These are phyloP conservation scores for Cichladusa arquata DNA, from an alignment of 2,113 vertebrate genomes.

Conservation along the genomic window DNA sequence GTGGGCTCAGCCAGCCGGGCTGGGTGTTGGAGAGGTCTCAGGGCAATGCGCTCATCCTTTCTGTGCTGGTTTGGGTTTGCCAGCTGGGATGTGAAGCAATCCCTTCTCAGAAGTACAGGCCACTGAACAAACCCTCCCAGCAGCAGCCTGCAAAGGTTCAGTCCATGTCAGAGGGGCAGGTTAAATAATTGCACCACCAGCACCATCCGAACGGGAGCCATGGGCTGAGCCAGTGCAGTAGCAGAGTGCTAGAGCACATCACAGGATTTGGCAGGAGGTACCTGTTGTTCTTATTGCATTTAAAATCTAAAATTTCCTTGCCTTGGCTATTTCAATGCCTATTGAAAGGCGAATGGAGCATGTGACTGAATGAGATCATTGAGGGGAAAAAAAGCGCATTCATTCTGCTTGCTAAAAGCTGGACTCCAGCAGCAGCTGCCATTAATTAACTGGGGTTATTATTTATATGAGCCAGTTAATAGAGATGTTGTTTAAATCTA, in stretches of 20 bases:
- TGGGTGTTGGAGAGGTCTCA: neutral
- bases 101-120: neutral
- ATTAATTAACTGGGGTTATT: slow-evolving; percentile 44
- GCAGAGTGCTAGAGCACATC: neutral
- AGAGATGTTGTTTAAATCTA: slow-evolving; percentile 11
- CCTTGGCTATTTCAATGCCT: neutral
- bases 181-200: neutral
- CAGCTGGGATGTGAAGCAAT: neutral
- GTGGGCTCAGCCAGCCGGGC: neutral
- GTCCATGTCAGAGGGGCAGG: rapidly evolving
- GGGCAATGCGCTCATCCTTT: neutral
- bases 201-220: neutral
- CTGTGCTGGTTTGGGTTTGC: neutral
- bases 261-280: neutral
- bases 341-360: neutral
- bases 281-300: neutral
- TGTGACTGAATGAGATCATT: slow-evolving; percentile 35
- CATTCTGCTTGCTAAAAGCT: slow-evolving; percentile 16
- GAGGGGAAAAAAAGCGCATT: neutral
- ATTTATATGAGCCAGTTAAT: slow-evolving; percentile 25
- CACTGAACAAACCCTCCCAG: neutral
- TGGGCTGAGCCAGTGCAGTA: neutral
- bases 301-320: slow-evolving; percentile 6
- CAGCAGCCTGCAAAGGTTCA: neutral
- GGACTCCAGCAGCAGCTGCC: slow-evolving; percentile 23